A percentile compares a stretch with the other conserved stretches of the same genome.
Conservation (phyloP, 2,113 vertebrate species). For the Mohoua ochrocephala region DNA sequence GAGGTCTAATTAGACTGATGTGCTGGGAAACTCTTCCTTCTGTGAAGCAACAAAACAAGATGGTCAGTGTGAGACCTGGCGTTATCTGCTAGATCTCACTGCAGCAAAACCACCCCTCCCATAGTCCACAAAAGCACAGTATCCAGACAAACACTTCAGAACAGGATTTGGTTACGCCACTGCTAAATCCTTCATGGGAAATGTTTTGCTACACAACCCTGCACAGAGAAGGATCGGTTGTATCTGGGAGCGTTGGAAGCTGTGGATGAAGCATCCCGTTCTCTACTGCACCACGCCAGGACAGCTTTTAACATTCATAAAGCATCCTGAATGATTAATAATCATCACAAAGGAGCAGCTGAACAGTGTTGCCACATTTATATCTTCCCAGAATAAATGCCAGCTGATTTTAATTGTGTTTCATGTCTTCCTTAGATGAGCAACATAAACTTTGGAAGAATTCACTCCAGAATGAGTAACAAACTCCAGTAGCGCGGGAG, state of each 20-base stretch:
- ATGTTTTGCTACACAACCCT: no score
- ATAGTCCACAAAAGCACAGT: not conserved
- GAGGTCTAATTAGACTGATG: not conserved
- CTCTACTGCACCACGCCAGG: not conserved
- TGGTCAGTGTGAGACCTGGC: not conserved
- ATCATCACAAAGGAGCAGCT: constrained; percentile 46
- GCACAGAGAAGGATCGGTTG: not conserved
- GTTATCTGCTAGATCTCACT: not conserved
- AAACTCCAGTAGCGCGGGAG: not conserved
- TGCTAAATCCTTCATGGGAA: not conserved
- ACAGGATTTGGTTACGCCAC: not conserved
- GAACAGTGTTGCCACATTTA: constrained; percentile 24
- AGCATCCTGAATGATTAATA: constrained; percentile 21
- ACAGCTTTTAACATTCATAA: constrained; percentile 16
- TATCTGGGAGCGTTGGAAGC: not conserved
- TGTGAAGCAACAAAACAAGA: constrained; percentile 33
- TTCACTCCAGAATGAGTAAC: not conserved
- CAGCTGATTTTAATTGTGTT: constrained; percentile 26
- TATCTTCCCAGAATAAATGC: constrained; percentile 31
- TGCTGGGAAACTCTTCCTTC: constrained; percentile 45
- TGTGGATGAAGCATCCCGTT: not conserved
- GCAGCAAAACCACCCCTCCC: not conserved
- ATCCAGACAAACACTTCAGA: not conserved
- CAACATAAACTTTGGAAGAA: not conserved
- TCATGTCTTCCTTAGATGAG: not conserved